These are phyloP conservation scores for Ptiloglossa arizonensis DNA, from an alignment of 1,140 invertebrate species.

Conservation along the genomic window DNA sequence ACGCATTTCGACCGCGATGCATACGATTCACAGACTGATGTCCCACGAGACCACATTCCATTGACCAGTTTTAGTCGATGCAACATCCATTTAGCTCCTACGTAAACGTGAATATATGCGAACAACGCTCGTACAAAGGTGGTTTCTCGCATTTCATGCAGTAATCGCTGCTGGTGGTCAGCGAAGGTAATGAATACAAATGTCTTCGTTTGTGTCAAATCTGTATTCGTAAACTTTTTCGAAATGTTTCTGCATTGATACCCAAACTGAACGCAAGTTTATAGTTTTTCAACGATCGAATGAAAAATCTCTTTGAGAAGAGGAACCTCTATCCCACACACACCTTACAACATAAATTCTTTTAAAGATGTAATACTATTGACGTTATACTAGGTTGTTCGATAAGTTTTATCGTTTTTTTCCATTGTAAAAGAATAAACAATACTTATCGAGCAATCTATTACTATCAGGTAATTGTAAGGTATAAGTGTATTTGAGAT, in stretches of 20 bases:
- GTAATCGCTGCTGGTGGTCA: conserved; percentile 18
- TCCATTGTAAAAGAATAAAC: too few species aligned
- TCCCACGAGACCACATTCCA: conserved; percentile 44
- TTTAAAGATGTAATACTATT: too few species aligned
- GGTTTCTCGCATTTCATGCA: conserved; percentile 12
- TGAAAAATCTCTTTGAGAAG: too few species aligned
- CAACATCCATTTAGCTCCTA: conserved; percentile 50
- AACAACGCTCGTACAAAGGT: conserved; percentile 3
- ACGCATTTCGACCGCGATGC: conserved; percentile 49
- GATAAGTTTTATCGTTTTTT: too few species aligned
- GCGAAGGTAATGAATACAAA: conserved; percentile 16
- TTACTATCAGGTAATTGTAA: too few species aligned
- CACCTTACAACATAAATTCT: too few species aligned
- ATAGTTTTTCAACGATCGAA: not conserved
- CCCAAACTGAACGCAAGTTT: not conserved
- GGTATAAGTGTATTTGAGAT: too few species aligned
- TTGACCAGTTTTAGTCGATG: not conserved
- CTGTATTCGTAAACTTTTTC: not conserved
- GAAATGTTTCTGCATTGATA: not conserved
- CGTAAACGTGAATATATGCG: conserved; percentile 49
- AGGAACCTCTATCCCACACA: too few species aligned
- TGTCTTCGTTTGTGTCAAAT: not conserved
- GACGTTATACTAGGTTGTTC: too few species aligned
- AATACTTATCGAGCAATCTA: too few species aligned
- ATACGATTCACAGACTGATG: conserved; percentile 47